Evolutionary conservation across 2,888 invertebrate species (phyloP), one percentile per base, ranked within the genome.

Genomic region (Magallana nippona): DNA sequence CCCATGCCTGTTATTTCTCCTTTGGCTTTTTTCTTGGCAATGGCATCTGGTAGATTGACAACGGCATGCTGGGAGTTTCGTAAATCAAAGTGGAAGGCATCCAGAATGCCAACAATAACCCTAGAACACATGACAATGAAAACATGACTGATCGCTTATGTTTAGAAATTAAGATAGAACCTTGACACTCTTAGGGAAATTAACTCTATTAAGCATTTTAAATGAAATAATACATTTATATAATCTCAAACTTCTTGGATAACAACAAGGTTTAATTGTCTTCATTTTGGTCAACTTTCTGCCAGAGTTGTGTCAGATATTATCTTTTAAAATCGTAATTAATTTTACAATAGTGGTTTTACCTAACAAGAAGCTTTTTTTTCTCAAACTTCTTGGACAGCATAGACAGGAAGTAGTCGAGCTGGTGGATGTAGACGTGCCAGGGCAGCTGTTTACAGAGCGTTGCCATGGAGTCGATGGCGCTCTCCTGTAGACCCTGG

Each of bases 21-120:
- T 56, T 57, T 44, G 2, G 83, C 83, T 57, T 83, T 83, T 55
- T 83, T 79, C 55, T 82, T 44, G 0, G 82, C 71, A 8, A 82
- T 55, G 2, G 71, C n/a, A 10, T 63, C 82, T 78, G 89, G 89
- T 19, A 85, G 78, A 13, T 85, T 85, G 81, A 87, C 87, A 57
- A 87, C 88, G 22, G 86, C 85, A 60, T 86, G 82, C 22, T 88
- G 84, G 11, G 90, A 88, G 10, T 89, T 87, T 19, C 87, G 87
- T 80, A 98, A 95, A 95, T 98, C 97, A 94, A 97, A 99, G 94
- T 98, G 98, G 92, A 98, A 99, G 0, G 97, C 96, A 93, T 98
- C 98, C 87, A 99, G 95, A 86, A 99, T 96, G 0, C 96, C 96
- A 3, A 94, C 94, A 62, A 95, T 90, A 17, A 95, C 92, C 86